Conservation (phyloP, 1,140 invertebrate genomes). For the Theocolax elegans region DNA sequence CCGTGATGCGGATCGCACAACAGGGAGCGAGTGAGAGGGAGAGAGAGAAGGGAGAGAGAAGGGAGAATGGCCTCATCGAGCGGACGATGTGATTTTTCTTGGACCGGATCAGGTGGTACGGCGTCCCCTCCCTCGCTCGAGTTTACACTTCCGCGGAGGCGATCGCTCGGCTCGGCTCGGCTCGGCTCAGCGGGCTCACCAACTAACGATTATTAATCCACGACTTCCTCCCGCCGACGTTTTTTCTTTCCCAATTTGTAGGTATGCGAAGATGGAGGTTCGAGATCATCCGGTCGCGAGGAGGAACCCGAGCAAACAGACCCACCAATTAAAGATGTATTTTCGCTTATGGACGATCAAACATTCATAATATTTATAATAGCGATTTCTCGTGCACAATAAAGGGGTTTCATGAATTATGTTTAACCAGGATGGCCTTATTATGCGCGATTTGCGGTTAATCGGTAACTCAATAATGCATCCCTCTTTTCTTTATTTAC, state of each 20-base stretch:
- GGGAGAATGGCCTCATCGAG: neutral
- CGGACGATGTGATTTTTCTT: neutral
- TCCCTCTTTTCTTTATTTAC: neutral
- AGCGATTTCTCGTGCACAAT: neutral
- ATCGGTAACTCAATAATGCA: neutral
- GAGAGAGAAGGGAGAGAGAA: neutral
- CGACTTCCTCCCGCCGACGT: neutral
- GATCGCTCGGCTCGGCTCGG: no score
- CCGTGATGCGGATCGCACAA: slow-evolving; percentile 53
- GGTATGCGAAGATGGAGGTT: no score
- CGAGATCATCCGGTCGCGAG: no score
- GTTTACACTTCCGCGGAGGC: slow-evolving; percentile 22
- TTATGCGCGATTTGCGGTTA: neutral
- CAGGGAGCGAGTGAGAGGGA: neutral
- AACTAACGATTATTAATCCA: slow-evolving; percentile 17
- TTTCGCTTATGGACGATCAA: neutral
- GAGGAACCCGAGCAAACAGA: neutral
- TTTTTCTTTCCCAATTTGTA: neutral
- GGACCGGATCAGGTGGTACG: neutral
- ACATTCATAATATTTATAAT: slow-evolving; percentile 9
- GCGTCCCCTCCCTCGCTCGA: slow-evolving; percentile 17
- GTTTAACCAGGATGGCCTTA: neutral
- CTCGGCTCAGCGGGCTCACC: no score
- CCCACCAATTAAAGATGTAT: neutral
- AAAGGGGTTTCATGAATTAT: neutral